Base-by-base conservation (phyloP, 2,797 vertebrate genomes). In the Harpagifer antarcticus region DNA sequence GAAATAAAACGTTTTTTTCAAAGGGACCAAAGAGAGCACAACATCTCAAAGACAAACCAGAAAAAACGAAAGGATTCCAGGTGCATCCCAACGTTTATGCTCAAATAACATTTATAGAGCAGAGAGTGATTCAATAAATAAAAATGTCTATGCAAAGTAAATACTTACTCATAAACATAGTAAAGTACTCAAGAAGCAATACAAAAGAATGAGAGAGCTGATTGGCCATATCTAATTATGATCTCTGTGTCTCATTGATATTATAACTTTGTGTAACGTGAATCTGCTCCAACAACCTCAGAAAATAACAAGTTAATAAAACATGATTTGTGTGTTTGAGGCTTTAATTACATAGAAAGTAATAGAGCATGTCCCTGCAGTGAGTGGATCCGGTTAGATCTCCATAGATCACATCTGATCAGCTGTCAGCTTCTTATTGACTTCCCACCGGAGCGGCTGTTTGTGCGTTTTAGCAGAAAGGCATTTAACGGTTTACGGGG, bases 341-440 rank as follows among this genome's bases (percentile, higher is more conserved):
- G 64, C 15, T 55, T 14, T 3, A 27, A 9, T 31, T 6, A 1
- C 6, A n/a, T 27, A 19, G 45, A 50, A 2, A 27, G 37, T 16
- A 37, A 37, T 33, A 5, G 0, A 23, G 48, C 4, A 48, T 13
- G 2, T 12, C 7, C 14, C 12, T 3, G 76, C 55, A 12, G 58
- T 45, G 65, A 77, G 55, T 23, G 72, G 74, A 64, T 78, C 72
- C 57, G 47, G 61, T 82, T 69, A 27, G 53, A 40, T 44, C 53
- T 13, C 0, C 20, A 7, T 12, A 0, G 65, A 70, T 70, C 72
- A 6, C 72, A 6, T 13, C 62, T 37, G 61, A 78, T 71, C 60
- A 6, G 33, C 77, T 61, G 49, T 52, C 79, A 49, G 69, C 37
- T 65, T 27, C 79, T 57, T 13, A 60, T 70, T 54, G 60, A 75